Conservation (phyloP, 2,888 invertebrate genomes). For the Trichopria drosophilae region DNA sequence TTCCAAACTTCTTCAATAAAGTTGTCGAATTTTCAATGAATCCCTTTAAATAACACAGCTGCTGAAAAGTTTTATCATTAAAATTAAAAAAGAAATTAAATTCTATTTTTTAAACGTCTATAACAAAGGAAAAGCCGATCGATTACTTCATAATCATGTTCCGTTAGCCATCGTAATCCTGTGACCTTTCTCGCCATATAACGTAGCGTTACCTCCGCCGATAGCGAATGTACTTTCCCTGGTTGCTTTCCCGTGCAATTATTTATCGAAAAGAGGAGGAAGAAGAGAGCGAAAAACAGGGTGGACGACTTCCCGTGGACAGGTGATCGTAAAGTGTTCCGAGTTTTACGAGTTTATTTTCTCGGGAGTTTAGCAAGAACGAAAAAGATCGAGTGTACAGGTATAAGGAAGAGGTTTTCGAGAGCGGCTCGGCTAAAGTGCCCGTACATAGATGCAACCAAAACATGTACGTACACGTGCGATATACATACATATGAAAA, state of each 20-base stretch:
- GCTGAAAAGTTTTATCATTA: too few relatives aligned
- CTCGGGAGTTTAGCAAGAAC: constrained; percentile 14
- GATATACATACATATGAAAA: too few relatives aligned
- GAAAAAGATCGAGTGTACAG: neutral
- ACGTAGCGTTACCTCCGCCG: too few relatives aligned
- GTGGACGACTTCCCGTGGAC: constrained; percentile 1
- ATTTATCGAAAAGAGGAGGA: constrained; percentile 16
- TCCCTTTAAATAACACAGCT: too few relatives aligned
- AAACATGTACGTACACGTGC: too few relatives aligned
- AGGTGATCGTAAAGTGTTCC: constrained; percentile 26
- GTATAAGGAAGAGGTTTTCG: neutral
- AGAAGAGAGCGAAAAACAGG: neutral
- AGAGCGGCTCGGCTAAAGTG: constrained; percentile 14
- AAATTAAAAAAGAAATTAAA: too few relatives aligned
- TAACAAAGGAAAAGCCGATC: too few relatives aligned
- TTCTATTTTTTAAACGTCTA: too few relatives aligned
- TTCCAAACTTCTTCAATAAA: too few relatives aligned
- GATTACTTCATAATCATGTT: too few relatives aligned
- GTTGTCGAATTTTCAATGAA: too few relatives aligned
- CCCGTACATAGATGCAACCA: too few relatives aligned
- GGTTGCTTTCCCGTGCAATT: constrained; percentile 14
- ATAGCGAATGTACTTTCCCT: neutral
- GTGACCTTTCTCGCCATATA: neutral
- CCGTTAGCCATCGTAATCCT: neutral
- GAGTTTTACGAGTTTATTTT: constrained; percentile 31